Evolutionary conservation across 2,113 vertebrate genomes (phyloP), one percentile per base, ranked within the genome.

Genomic region (Micromys minutus): DNA sequence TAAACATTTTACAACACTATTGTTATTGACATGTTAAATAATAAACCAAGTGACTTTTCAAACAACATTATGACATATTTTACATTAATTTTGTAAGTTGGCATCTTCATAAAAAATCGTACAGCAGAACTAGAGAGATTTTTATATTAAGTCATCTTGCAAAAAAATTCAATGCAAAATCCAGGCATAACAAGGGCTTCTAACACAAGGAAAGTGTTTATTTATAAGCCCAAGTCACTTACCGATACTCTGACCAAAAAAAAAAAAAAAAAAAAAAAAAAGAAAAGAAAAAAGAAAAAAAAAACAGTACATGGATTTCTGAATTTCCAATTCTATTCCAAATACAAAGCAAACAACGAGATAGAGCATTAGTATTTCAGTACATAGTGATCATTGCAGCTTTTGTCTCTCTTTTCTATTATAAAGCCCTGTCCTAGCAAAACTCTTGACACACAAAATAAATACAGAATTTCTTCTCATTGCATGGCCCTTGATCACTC

Each of bases 71-170:
- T 45, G 7, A 87, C 7, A 22, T 42, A 12, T 87, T 76, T 63
- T 74, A 95, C 81, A 91, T 89, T 84, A 59, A 63, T 75, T 90
- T 87, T 81, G 61, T 91, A 94, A 34, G 5, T 57, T 17, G 59
- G 1, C 29, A 29, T 26, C 31, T 94, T 90, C 74, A 89, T 26
- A 26, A 67, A 77, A 12, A 3, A 88, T 83, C 89, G 93, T 91
- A 93, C 1, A 83, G 4, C 29, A 72, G 94, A 95, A 65, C 69
- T 71, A 22, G 11, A 45, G 79, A 17, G 0, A 0, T 84, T 75
- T 89, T 91, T 16, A 75, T 55, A 77, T 77, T 89, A 71, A 31
- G 7, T 65, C 17, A 7, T 81, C 26, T 69, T 39, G 11, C 42
- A 83, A 81, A 86, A 89, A 91, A 87, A 3, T 83, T 91, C 19